A percentile compares a stretch with the other conserved stretches of the same genome.
These are phyloP conservation scores for Ceyx erithaca DNA, from an alignment of 2,797 vertebrate species.

Conservation along the genomic window DNA sequence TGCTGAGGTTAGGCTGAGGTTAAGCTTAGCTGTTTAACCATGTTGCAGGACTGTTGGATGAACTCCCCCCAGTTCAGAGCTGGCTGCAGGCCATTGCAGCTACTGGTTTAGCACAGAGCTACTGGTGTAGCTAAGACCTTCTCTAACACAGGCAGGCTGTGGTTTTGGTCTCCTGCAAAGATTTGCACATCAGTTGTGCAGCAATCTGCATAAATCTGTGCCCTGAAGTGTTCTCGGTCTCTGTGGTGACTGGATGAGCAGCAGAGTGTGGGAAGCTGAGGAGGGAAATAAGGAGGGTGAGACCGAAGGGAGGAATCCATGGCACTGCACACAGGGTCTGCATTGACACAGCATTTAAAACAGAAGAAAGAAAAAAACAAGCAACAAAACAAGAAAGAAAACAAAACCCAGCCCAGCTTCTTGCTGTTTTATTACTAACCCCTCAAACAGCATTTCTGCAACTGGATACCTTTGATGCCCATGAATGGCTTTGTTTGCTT, in stretches of 20 bases:
- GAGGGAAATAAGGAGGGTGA: not conserved
- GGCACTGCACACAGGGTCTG: not conserved
- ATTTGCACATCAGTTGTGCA: rapidly evolving
- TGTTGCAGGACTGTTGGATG: not conserved
- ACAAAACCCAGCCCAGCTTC: not conserved
- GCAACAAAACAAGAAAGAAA: not conserved
- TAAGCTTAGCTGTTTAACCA: rapidly evolving
- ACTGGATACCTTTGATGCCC: not conserved
- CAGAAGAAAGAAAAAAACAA: not conserved
- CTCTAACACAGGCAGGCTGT: not conserved
- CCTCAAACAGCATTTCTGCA: not conserved
- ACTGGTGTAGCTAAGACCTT: not conserved
- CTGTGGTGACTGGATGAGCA: not conserved
- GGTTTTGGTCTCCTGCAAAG: not conserved
- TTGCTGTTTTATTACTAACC: not conserved
- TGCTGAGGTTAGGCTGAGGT: not conserved
- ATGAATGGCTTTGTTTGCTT: not conserved
- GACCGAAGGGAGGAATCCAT: not conserved
- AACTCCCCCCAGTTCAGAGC: not conserved
- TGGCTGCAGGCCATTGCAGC: not conserved
- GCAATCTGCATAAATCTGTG: not conserved
- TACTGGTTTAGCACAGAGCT: not conserved
- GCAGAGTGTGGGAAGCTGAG: not conserved
- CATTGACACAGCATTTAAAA: not conserved
- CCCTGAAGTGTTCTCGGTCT: not conserved